phyloP scores from a whole-genome alignment of 2,113 vertebrate genomes.

The Cervus canadensis region DNA sequence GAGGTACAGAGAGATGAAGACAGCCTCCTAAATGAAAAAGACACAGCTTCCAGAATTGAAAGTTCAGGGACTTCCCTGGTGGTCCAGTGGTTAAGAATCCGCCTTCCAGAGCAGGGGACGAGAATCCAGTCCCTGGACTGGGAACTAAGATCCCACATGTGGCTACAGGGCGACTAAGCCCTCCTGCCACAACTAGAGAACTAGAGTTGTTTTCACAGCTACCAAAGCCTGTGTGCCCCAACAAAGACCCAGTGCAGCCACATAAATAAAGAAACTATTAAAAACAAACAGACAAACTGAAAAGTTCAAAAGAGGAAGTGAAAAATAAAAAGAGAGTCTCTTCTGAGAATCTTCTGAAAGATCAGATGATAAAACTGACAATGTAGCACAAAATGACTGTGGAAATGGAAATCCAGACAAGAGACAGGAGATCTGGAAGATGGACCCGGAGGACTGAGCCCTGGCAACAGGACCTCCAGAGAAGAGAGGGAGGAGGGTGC shows the following conservation, averaged over 20 bases:
- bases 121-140: not conserved
- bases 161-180: not conserved
- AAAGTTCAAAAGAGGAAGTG: not conserved
- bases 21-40: not conserved
- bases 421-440: not conserved
- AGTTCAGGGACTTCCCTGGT: not conserved
- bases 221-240: not conserved
- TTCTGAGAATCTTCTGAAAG: not conserved
- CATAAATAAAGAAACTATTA: not conserved
- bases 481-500: not conserved
- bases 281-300: no score
- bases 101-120: not conserved
- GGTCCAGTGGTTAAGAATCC: not conserved
- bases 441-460: not conserved
- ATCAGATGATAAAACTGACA: not conserved
- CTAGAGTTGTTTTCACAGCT: not conserved
- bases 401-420: not conserved
- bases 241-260: not conserved
- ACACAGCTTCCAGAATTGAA: not conserved
- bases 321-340: not conserved
- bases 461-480: not conserved
- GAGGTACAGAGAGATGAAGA: fast-evolving
- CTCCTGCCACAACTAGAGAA: not conserved
- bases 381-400: not conserved
- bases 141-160: not conserved